Conservation (phyloP, 2,113 vertebrate genomes). For the Aramus guarauna region DNA sequence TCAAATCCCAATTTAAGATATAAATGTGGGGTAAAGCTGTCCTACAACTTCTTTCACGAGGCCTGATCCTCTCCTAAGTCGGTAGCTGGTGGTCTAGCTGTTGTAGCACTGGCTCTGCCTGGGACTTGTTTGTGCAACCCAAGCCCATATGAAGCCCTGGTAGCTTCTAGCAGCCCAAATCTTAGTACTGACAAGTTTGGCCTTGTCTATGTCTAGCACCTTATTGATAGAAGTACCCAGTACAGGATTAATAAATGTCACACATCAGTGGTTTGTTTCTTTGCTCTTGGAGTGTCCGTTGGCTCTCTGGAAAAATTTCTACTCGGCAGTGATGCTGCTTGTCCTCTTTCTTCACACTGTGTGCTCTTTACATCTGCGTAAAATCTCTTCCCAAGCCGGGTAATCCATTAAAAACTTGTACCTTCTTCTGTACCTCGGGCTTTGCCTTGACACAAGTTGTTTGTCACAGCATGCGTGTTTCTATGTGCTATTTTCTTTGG, state of each 20-base stretch:
- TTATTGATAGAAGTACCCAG: neutral
- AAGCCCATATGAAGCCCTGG: neutral
- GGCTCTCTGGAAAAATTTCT: neutral
- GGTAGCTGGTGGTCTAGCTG: neutral
- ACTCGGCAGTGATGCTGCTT: neutral
- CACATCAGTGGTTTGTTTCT: neutral
- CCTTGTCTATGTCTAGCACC: neutral
- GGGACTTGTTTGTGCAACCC: neutral
- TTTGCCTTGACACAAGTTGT: neutral
- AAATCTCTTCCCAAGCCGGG: neutral
- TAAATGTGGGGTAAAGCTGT: neutral
- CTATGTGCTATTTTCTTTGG: neutral
- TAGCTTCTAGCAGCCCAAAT: neutral
- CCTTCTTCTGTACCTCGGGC: neutral
- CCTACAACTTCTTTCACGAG: neutral
- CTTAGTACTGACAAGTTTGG: neutral
- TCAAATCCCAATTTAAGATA: neutral
- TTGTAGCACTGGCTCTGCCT: neutral
- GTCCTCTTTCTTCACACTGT: neutral
- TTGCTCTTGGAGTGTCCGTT: neutral
- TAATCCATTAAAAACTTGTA: neutral
- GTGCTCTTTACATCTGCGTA: neutral
- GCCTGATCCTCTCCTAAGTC: rapidly evolving
- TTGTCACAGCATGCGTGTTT: neutral
- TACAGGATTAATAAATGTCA: neutral